phyloP scores from a whole-genome alignment of 2,888 invertebrate species.

The Lasius fuliginosus region DNA sequence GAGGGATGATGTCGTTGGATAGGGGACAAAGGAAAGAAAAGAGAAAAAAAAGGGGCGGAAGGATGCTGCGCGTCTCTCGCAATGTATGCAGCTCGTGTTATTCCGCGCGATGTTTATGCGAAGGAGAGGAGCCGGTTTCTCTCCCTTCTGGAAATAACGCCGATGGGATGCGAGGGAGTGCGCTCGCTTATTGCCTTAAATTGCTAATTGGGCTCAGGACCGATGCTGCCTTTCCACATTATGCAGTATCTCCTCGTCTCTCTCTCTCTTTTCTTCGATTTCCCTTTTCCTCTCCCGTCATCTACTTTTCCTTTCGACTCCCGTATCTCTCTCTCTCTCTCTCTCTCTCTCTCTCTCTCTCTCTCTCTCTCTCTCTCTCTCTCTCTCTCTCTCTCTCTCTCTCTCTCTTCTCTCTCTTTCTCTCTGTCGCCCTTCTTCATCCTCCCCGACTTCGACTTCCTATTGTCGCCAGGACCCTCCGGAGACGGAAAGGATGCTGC shows the following conservation, averaged over 20 bases:
- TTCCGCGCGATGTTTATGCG: conserved; percentile 72
- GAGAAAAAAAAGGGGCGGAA: conserved; percentile 47
- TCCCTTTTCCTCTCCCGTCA: neutral
- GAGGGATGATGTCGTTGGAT: conserved; percentile 2
- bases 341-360: conserved; percentile 44
- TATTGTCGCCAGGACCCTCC: conserved; percentile 74
- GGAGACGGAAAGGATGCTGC: conserved; percentile 34
- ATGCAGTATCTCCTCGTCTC: conserved; percentile 60
- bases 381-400: conserved; percentile 42
- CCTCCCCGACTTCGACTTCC: conserved; percentile 70
- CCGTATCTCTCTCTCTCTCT: conserved; percentile 33
- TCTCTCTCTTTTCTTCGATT: conserved; percentile 11
- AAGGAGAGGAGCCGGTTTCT: conserved; percentile 58
- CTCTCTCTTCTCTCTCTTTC: conserved; percentile 44
- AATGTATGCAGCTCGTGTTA: conserved; percentile 73
- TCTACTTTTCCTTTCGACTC: conserved; percentile 21
- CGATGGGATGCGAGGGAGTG: conserved; percentile 71
- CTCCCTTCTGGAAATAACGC: conserved; percentile 74
- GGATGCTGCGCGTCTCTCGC: conserved; percentile 46
- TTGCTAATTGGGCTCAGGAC: conserved; percentile 83
- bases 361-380: conserved; percentile 44
- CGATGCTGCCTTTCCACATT: conserved; percentile 75
- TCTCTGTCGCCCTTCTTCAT: conserved; percentile 57
- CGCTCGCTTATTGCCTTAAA: conserved; percentile 83
- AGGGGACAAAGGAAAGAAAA: conserved; percentile 54